These are phyloP conservation scores for Drosophila meridiana DNA, from an alignment of 2,888 invertebrate genomes.

Conservation along the genomic window DNA sequence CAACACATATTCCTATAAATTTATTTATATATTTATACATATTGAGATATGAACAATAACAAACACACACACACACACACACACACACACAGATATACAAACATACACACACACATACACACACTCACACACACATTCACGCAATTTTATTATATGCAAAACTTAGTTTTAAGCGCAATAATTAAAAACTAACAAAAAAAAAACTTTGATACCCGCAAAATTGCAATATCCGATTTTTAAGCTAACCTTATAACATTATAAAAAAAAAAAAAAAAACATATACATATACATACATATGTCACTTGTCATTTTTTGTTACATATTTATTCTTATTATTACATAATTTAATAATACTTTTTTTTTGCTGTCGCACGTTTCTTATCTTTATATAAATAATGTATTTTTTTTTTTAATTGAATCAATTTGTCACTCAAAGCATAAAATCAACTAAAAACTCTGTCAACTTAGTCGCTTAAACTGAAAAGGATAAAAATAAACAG, in stretches of 20 bases:
- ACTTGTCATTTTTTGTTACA: slow-evolving; percentile 60
- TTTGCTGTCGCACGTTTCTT: slow-evolving; percentile 32
- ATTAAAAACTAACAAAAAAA: slow-evolving; percentile 29
- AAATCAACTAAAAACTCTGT: slow-evolving; percentile 34
- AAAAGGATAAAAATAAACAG: slow-evolving; percentile 23
- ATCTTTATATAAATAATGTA: slow-evolving; percentile 33
- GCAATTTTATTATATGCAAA: slow-evolving; percentile 73
- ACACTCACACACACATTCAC: slow-evolving; percentile 44
- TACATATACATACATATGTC: slow-evolving; percentile 22
- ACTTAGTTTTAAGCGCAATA: slow-evolving; percentile 53
- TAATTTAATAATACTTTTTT: slow-evolving; percentile 31
- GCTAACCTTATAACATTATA: slow-evolving; percentile 36
- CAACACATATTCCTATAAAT: slow-evolving; percentile 79
- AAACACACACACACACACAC: slow-evolving; percentile 36
- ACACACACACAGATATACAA: slow-evolving; percentile 31
- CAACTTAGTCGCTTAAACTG: slow-evolving; percentile 71
- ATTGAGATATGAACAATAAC: slow-evolving; percentile 56
- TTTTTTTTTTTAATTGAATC: slow-evolving; percentile 17
- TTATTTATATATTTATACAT: slow-evolving; percentile 78
- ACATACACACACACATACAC: neutral
- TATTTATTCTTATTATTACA: slow-evolving; percentile 48
- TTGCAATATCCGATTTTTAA: slow-evolving; percentile 53
- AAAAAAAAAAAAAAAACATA: slow-evolving; percentile 2
- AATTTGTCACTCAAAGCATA: slow-evolving; percentile 23
- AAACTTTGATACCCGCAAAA: slow-evolving; percentile 42